Conservation (phyloP, 1,140 invertebrate species). For the Atta cephalotes region DNA sequence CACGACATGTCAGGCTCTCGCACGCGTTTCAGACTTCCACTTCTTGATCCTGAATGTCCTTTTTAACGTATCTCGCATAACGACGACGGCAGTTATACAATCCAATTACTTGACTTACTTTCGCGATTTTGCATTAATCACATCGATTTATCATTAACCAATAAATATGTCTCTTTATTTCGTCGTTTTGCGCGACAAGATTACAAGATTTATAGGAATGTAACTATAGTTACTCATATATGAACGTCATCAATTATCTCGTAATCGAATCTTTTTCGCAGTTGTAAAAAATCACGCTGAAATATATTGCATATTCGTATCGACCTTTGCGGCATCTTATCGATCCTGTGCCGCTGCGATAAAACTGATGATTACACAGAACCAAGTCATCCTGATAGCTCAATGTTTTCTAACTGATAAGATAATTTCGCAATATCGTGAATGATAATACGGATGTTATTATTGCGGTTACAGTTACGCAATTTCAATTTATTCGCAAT, state of each 20-base stretch:
- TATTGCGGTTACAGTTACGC: not conserved
- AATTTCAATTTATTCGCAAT: not conserved
- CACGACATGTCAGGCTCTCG: not conserved
- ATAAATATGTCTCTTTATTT: not conserved
- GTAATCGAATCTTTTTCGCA: not conserved
- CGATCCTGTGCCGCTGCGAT: constrained; percentile 51
- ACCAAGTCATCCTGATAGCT: constrained; percentile 61
- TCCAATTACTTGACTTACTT: constrained; percentile 78
- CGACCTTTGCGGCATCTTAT: constrained; percentile 58
- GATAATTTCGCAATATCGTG: constrained; percentile 42
- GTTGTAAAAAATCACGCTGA: not conserved
- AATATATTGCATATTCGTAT: not conserved
- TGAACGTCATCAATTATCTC: constrained; percentile 7
- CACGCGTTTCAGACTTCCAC: constrained; percentile 13
- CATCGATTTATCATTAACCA: not conserved
- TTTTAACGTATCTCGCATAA: constrained; percentile 72
- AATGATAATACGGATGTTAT: not conserved
- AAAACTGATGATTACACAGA: constrained; percentile 54
- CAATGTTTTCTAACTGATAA: constrained; percentile 68
- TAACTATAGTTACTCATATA: not conserved
- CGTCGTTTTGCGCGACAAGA: not conserved
- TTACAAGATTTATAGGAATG: not conserved
- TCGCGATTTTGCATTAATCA: constrained; percentile 81
- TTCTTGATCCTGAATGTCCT: constrained; percentile 23
- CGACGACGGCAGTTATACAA: constrained; percentile 79